Base-by-base conservation (phyloP, 2,113 vertebrate species). In the Vimba vimba region DNA sequence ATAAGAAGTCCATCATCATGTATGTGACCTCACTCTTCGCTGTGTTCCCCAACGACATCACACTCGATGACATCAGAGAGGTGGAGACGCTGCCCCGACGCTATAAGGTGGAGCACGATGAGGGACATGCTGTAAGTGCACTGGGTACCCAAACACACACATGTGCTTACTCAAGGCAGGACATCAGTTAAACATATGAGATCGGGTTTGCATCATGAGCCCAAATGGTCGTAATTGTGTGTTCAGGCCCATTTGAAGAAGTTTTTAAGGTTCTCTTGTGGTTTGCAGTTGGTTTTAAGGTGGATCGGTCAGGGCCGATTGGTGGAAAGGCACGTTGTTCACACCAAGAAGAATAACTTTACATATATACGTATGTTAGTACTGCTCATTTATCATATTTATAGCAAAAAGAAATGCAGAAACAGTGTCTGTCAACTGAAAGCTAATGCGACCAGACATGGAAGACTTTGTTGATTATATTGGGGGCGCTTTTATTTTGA, bases 1-100 rank as follows among this genome's bases (percentile, higher is more conserved):
- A 99, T 92, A 99, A 99, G 91, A 99, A 99, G 92, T 99, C 98
- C 87, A 98, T 99, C 94, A 95, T 99, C 92, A 97, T 99, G 97
- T 99, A 99, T 86, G 95, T 99, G 92, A 99, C 97, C 0, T 99
- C 97, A 11, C 94, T 99, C 91, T 99, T 99, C 75, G 98, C 99
- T 11, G 97, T 97, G 85, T 95, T 99, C 84, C 98, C 98, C 90
- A 97, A 98, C 91, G 96, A 99, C 86, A 95, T 99, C 90, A 98
- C 95, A 30, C 96, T 99, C 94, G 98, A 99, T 84, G 97, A 97
- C 33, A 97, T 99, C 87, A 94, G 95, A 64, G 98, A 99, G 84
- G 98, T 99, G 2, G 98, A 99, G 93, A 97, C 97, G 0, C 95
- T 99, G 83, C 98, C 98, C 45, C 95, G 96, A 82, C 96, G 94